phyloP scores from a whole-genome alignment of 2,797 vertebrate species.

The Picus viridis region DNA sequence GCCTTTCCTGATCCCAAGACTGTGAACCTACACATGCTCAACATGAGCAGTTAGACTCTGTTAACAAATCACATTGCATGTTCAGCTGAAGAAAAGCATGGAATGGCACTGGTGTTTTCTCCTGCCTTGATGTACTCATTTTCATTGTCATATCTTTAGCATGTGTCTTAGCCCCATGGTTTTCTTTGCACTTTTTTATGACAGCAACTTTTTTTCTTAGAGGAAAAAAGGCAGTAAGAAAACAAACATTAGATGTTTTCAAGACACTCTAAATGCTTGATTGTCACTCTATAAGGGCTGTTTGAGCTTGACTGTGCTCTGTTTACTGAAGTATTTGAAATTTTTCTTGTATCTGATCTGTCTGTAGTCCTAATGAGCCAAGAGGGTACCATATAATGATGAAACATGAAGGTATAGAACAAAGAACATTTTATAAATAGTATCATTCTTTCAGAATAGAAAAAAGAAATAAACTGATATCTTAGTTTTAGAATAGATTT shows the following conservation, averaged over 20 bases:
- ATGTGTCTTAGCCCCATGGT: background rate
- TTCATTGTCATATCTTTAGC: background rate
- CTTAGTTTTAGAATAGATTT: background rate
- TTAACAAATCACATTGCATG: background rate
- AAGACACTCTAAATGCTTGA: background rate
- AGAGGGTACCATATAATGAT: background rate
- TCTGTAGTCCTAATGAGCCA: background rate
- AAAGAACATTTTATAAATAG: background rate
- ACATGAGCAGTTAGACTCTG: background rate
- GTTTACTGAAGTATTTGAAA: background rate
- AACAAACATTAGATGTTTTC: background rate
- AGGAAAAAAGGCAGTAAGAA: background rate
- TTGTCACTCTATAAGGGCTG: background rate
- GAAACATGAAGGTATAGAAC: background rate
- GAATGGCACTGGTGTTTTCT: background rate
- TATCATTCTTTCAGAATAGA: background rate
- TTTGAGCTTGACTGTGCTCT: background rate
- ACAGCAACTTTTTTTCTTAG: background rate
- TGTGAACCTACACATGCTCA: background rate
- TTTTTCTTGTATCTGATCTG: background rate
- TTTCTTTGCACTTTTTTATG: background rate
- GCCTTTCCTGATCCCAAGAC: background rate
- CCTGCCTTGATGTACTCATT: background rate
- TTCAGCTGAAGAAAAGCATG: background rate
- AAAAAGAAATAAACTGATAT: background rate